phyloP scores from a whole-genome alignment of 2,888 invertebrate species.

The Suillia variegata region DNA sequence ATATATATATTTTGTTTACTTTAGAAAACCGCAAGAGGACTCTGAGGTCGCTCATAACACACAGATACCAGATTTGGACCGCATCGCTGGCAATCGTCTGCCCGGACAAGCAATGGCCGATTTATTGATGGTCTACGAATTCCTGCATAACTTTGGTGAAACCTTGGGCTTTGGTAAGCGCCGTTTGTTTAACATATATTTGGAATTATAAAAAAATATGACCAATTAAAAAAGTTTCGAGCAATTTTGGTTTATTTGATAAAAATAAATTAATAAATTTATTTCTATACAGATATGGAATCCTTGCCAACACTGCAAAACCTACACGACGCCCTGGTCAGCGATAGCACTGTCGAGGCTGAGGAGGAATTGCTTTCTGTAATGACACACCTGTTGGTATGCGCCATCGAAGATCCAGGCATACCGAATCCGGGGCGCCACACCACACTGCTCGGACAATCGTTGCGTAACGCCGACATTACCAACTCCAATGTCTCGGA shows the following conservation, averaged over 20 bases:
- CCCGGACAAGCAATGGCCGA: slow-evolving; percentile 91
- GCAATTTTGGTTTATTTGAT: background rate
- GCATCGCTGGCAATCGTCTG: slow-evolving; percentile 80
- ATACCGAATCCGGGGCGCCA: slow-evolving; percentile 88
- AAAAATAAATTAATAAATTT: background rate
- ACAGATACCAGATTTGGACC: slow-evolving; percentile 72
- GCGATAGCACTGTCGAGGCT: slow-evolving; percentile 75
- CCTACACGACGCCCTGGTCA: slow-evolving; percentile 81
- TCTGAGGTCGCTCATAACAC: slow-evolving; percentile 80
- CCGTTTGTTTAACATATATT: slow-evolving; percentile 6
- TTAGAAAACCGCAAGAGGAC: slow-evolving; percentile 90
- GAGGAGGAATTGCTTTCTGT: slow-evolving; percentile 87
- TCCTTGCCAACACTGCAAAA: slow-evolving; percentile 85
- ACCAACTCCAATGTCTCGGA: slow-evolving; percentile 91
- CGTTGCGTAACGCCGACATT: slow-evolving; percentile 85
- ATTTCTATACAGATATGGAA: slow-evolving; percentile 72
- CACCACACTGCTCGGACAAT: slow-evolving; percentile 88
- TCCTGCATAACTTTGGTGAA: slow-evolving; percentile 94
- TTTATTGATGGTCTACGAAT: slow-evolving; percentile 94
- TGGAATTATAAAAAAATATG: background rate
- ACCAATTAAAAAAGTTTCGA: no score
- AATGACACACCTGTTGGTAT: slow-evolving; percentile 86
- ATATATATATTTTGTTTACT: background rate
- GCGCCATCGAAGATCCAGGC: slow-evolving; percentile 93
- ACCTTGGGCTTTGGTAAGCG: slow-evolving; percentile 87